Base-by-base conservation (phyloP, 2,113 vertebrate genomes). In the Paedocypris sp. region DNA sequence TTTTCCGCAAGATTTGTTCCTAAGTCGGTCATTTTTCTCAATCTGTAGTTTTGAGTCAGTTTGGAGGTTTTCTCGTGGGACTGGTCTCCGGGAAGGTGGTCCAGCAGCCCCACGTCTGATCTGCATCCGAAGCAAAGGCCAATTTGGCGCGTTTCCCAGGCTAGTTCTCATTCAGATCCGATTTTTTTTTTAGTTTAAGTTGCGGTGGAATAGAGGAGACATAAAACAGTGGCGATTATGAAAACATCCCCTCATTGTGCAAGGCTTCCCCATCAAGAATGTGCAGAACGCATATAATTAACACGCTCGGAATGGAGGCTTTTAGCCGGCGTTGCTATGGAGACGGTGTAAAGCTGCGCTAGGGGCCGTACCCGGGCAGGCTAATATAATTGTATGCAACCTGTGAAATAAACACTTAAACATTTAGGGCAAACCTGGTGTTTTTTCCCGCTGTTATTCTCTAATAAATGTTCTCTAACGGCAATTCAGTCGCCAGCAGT, bases 291-390 rank as follows among this genome's bases (percentile, higher is more conserved):
- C 49, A n/a, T 69, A 64, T 69, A 75, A 77, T 81, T 77, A 77
- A 73, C 46, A 48, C 46, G 19, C 61, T 64, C 42, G 67, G 66
- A 73, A 72, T 60, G 62, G 74, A 64, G 65, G 67, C 56, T 28
- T 64, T 73, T 73, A 75, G 73, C 72, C 46, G 53, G 41, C 4
- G 75, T 81, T 77, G 71, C 72, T 69, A 77, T 58, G 56, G 77
- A 62, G 66, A 79, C 67, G 1, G 53, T 43, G 69, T 60, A 64
- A 73, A 32, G 69, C 51, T 56, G 65, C 2, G 19, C 68, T 58
- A 2, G 26, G 45, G 42, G 48, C 54, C 60, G 42, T 60, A 42
- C 19, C 48, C 4, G 38, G 47, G 64, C 25, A 46, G 66, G 60
- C 63, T 70, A 62, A 62, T 48, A 52, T 57, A 71, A 68, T 60